Base-by-base conservation (phyloP, 2,797 vertebrate species). In the Cryptoblepharus egeriae region DNA sequence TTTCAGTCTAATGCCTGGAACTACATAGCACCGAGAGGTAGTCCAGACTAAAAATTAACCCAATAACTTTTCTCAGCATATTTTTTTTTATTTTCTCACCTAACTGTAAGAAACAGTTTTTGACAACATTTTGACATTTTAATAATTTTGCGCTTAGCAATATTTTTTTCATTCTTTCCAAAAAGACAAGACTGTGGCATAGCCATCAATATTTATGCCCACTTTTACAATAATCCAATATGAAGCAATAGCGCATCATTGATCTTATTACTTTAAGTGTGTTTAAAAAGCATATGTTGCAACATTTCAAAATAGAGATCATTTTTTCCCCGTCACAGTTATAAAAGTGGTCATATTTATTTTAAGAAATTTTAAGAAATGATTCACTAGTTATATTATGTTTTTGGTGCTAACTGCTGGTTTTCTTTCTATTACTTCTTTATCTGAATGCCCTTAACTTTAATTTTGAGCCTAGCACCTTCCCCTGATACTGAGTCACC, bases 151-250 rank as follows among this genome's bases (percentile, higher is more conserved):
- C n/a, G n/a, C n/a, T n/a, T 37, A 30, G 42, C 69, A 79, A 86
- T 52, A 61, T 74, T 55, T 79, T 57, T 11, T 45, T 55, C 20
- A 18, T 61, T 65, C 61, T 35, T 82, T 76, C 63, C 72, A n/a
- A 81, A 77, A 67, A 26, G n/a, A 32, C 30, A 78, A n/a, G 57
- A 60, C 39, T 4, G 37, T 30, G 82, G 60, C 30, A 67, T 10
- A 61, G 24, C 20, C 67, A 49, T 76, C 49, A 39, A 76, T 58
- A 76, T 49, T 58, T 64, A 75, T 61, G 30, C 16, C 79, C 63
- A 65, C 69, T 75, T 83, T 78, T 72, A 80, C 45, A 80, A 76
- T 76, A 75, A 79, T 8, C 49, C 70, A 71, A 76, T 20, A 58
- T 65, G 32, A 79, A 83, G 71, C 58, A 83, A 79, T 72, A 67